A percentile compares a stretch with the other conserved stretches of the same genome.
Conservation (phyloP, 2,888 invertebrate genomes). For the Encarsia formosa region DNA sequence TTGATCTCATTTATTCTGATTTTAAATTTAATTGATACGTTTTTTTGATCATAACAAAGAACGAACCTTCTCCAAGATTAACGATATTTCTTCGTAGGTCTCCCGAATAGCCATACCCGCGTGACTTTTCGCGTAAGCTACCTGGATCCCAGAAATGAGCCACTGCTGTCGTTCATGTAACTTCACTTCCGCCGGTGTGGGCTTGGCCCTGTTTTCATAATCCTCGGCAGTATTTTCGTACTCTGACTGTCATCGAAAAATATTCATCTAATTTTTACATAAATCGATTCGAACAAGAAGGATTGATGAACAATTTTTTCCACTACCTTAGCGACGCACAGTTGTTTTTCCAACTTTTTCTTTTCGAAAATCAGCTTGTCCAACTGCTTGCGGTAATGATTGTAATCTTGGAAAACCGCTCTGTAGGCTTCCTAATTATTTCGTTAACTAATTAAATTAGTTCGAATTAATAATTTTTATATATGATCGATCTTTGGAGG, state of each 20-base stretch:
- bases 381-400: constrained; percentile 60
- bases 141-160: constrained; percentile 54
- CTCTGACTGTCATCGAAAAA: neutral
- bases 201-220: neutral
- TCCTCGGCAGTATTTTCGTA: neutral
- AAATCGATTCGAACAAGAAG: neutral
- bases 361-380: constrained; percentile 61
- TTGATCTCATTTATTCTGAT: neutral
- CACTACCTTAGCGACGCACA: constrained; percentile 61
- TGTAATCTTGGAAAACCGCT: constrained; percentile 61
- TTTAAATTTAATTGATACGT: too few relatives aligned
- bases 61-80: constrained; percentile 60
- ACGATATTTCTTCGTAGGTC: constrained; percentile 61
- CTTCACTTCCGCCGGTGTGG: constrained; percentile 8
- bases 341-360: constrained; percentile 57
- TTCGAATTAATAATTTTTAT: neutral
- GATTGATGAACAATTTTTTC: too few relatives aligned
- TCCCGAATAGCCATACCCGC: constrained; percentile 63
- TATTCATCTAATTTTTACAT: neutral
- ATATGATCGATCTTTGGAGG: neutral
- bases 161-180: constrained; percentile 34
- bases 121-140: constrained; percentile 61
- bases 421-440: constrained; percentile 58
- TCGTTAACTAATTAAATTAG: neutral
- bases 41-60: too few relatives aligned